Evolutionary conservation across 2,888 invertebrate genomes (phyloP).

Genomic region (Byasa hedistus): DNA sequence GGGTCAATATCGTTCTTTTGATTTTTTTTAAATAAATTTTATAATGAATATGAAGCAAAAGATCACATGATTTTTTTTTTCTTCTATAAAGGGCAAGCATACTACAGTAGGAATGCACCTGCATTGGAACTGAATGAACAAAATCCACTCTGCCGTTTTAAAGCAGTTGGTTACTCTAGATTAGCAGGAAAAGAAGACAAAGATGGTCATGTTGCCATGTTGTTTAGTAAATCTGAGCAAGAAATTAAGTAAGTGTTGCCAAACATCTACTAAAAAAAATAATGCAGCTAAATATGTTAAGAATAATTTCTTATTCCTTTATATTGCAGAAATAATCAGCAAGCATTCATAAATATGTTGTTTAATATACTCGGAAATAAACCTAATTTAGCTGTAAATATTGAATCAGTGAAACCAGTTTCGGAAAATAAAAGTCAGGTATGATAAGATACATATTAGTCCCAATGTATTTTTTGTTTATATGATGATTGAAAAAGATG

Average conservation of each 20-base stretch:
- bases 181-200: constrained; percentile 93
- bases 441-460: not conserved
- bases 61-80: not conserved
- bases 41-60: not conserved
- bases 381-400: constrained; percentile 88
- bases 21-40: too few relatives aligned
- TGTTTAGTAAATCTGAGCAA: constrained; percentile 90
- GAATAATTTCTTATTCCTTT: constrained; percentile 7
- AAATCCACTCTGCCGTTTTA: constrained; percentile 95
- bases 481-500: not conserved
- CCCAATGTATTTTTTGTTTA: not conserved
- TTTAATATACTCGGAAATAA: constrained; percentile 89
- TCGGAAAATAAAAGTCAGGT: constrained; percentile 90
- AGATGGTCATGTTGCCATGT: constrained; percentile 92
- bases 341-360: constrained; percentile 83
- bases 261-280: constrained; percentile 4
- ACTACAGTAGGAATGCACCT: constrained; percentile 87
- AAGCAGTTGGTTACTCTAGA: constrained; percentile 95
- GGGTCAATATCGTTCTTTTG: too few relatives aligned
- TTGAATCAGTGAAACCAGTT: constrained; percentile 88
- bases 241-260: constrained; percentile 83
- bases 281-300: not conserved
- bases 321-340: constrained; percentile 82
- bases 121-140: constrained; percentile 92
- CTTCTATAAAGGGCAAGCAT: constrained; percentile 82